phyloP scores from a whole-genome alignment of 2,888 invertebrate species.

The Drosophila nigritarsus region DNA sequence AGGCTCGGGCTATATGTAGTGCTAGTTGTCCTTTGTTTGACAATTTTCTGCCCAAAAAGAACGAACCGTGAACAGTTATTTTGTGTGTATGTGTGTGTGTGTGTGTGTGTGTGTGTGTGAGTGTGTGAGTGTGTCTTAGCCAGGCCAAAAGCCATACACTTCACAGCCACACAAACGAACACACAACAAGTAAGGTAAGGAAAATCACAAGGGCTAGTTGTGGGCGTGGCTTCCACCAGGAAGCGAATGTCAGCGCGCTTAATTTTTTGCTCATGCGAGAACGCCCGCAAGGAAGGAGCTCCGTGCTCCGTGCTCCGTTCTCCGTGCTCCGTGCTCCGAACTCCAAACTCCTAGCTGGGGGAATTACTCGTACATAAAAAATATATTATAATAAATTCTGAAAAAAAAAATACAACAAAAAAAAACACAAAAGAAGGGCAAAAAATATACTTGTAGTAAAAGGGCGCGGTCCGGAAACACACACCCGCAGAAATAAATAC shows the following conservation, averaged over 20 bases:
- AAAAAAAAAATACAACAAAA: constrained; percentile 1
- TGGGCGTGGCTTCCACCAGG: constrained; percentile 55
- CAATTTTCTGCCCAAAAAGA: constrained; percentile 59
- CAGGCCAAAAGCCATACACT: constrained; percentile 32
- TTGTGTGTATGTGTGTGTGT: constrained; percentile 5
- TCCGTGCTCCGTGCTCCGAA: constrained; percentile 24
- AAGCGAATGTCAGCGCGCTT: constrained; percentile 62
- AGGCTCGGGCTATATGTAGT: constrained; percentile 47
- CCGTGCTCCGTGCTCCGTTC: constrained; percentile 14
- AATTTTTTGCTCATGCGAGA: constrained; percentile 52
- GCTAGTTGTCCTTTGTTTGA: constrained; percentile 66
- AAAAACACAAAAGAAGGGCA: constrained; percentile 3
- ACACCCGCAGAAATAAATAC: constrained; percentile 11
- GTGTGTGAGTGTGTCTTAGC: constrained; percentile 52
- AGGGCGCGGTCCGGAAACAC: constrained; percentile 35
- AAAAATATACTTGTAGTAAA: constrained; percentile 32
- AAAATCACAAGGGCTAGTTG: constrained; percentile 24
- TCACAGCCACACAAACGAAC: not conserved
- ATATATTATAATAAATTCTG: constrained; percentile 52
- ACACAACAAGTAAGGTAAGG: constrained; percentile 3
- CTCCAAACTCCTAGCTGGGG: constrained; percentile 17
- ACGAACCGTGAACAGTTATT: constrained; percentile 40
- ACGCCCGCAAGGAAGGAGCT: constrained; percentile 33
- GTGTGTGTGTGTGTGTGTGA: constrained; percentile 15
- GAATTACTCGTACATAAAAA: constrained; percentile 40